Evolutionary conservation across 2,113 vertebrate genomes (phyloP).

Genomic region (Petaurus breviceps): DNA sequence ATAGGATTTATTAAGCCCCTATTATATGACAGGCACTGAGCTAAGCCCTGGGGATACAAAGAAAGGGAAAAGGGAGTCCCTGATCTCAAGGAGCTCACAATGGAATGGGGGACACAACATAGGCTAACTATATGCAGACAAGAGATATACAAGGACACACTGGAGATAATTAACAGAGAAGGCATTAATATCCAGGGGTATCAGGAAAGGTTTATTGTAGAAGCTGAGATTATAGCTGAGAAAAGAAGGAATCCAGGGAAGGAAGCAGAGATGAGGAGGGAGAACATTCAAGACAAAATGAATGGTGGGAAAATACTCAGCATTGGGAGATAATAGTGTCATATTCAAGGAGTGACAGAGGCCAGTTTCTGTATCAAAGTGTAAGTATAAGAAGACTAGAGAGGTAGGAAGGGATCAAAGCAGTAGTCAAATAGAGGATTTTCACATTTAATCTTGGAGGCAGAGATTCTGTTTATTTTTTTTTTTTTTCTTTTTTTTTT

Average conservation of each 20-base stretch:
- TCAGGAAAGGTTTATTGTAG: neutral
- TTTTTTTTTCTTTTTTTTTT: too few species aligned
- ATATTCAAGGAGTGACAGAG: neutral
- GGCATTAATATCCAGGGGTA: neutral
- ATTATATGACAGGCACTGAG: neutral
- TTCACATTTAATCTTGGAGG: neutral
- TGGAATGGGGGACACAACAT: neutral
- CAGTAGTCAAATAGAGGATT: neutral
- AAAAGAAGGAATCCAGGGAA: neutral
- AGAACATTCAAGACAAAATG: neutral
- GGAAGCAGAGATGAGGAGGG: neutral
- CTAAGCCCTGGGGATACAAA: neutral
- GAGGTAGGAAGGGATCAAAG: neutral
- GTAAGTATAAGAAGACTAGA: neutral
- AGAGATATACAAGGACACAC: neutral
- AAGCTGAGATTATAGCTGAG: neutral
- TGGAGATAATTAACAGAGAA: neutral
- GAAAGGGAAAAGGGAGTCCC: neutral
- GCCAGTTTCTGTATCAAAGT: neutral
- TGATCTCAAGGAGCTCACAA: neutral
- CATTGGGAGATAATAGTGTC: neutral
- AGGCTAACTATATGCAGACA: neutral
- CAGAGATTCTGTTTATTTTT: neutral
- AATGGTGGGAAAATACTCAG: neutral
- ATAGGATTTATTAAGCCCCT: neutral